Percentiles rank a stretch among this genome's conserved stretches.
Conservation (phyloP, 2,113 vertebrate species). For the Progne subis region DNA sequence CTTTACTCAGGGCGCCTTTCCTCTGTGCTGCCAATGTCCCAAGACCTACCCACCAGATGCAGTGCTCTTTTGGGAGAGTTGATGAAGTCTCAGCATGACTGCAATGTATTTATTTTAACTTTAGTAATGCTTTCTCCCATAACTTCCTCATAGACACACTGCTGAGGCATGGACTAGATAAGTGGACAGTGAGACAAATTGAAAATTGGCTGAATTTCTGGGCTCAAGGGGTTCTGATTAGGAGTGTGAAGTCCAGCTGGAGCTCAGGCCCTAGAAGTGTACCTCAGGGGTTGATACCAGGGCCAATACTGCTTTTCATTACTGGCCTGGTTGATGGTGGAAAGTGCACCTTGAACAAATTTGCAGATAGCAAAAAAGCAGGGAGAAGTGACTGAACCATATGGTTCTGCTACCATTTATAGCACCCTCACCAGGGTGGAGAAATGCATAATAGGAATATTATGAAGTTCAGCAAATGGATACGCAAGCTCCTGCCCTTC, state of each 20-base stretch:
- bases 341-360: not conserved
- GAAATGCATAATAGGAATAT: not conserved
- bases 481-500: not conserved
- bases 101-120: not conserved
- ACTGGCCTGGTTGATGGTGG: not conserved
- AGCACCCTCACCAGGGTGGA: not conserved
- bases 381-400: not conserved
- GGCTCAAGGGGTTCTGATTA: not conserved
- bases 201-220: not conserved
- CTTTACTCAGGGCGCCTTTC: not conserved
- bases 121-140: not conserved
- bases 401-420: not conserved
- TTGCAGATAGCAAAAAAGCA: not conserved
- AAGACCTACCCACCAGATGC: not conserved
- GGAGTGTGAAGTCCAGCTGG: not conserved
- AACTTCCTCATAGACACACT: not conserved
- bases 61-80: accelerated
- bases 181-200: not conserved
- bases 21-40: not conserved
- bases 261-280: not conserved
- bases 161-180: not conserved
- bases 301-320: not conserved
- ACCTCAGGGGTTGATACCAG: not conserved
- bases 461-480: not conserved
- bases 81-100: not conserved